These are phyloP conservation scores for Brachyhypopomus occidentalis DNA, from an alignment of 2,113 vertebrate genomes.

Conservation along the genomic window DNA sequence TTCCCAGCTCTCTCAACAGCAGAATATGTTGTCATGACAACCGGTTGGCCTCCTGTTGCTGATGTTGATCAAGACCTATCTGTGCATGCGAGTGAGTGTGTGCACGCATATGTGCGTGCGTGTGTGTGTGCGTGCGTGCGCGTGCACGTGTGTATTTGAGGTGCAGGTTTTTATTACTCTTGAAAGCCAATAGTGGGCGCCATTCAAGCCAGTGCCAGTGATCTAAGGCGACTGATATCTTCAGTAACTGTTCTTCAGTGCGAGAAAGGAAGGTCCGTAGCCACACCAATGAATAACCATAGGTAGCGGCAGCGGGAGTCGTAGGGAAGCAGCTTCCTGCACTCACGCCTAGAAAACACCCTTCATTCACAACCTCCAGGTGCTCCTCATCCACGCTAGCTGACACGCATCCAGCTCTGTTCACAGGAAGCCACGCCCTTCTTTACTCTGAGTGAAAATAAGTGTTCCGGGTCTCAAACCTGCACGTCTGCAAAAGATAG, in stretches of 20 bases:
- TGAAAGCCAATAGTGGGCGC: conserved; percentile 46
- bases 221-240: conserved; percentile 55
- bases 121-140: conserved; percentile 23
- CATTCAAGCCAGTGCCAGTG: conserved; percentile 32
- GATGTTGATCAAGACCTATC: conserved; percentile 67
- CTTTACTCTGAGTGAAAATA: not conserved
- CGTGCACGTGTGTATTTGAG: conserved; percentile 29
- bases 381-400: not conserved
- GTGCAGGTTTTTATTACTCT: conserved; percentile 60
- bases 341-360: not conserved
- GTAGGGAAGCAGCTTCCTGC: conserved; percentile 26
- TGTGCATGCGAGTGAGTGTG: conserved; percentile 42
- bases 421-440: not conserved
- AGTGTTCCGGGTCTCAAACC: not conserved
- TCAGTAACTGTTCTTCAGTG: conserved; percentile 48
- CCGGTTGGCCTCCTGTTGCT: conserved; percentile 66
- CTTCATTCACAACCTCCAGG: conserved; percentile 4
- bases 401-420: not conserved
- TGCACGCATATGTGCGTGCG: conserved; percentile 12
- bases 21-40: conserved; percentile 71
- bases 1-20: conserved; percentile 62
- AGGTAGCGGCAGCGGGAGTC: conserved; percentile 40
- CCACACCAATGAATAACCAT: conserved; percentile 57
- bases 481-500: not conserved
- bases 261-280: conserved; percentile 22